These are phyloP conservation scores for Seriola quinqueradiata DNA, from an alignment of 2,113 vertebrate genomes.

Conservation along the genomic window DNA sequence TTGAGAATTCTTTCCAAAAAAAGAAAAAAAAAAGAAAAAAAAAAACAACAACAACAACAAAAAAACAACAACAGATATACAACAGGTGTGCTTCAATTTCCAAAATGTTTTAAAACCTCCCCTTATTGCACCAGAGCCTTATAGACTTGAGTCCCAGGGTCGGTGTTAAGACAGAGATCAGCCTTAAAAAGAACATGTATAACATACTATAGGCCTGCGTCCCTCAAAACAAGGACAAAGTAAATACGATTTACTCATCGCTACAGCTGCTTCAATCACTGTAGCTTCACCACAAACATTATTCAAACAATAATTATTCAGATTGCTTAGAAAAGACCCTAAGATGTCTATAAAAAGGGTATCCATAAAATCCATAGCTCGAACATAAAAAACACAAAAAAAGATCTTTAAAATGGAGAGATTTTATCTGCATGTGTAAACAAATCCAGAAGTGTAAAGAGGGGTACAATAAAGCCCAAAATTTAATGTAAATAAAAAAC, in stretches of 20 bases:
- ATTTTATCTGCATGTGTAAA: not conserved
- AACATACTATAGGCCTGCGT: not conserved
- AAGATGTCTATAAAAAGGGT: slow-evolving; percentile 40
- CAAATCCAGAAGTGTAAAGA: not conserved
- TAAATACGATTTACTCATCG: slow-evolving; percentile 1
- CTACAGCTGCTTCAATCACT: slow-evolving; percentile 16
- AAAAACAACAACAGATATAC: not conserved
- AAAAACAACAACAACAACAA: no score
- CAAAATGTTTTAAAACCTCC: slow-evolving; percentile 37
- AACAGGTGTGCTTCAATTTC: slow-evolving; percentile 61
- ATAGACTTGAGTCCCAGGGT: slow-evolving; percentile 30
- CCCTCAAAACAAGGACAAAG: slow-evolving; percentile 44
- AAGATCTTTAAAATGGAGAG: slow-evolving; percentile 31
- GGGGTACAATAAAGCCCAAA: not conserved
- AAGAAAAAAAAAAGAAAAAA: no score
- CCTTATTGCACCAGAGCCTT: slow-evolving; percentile 62
- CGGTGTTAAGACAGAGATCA: not conserved
- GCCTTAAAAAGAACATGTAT: slow-evolving; percentile 2
- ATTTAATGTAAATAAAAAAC: slow-evolving; percentile 5
- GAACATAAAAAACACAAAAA: slow-evolving; percentile 3
- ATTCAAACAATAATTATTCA: slow-evolving; percentile 18
- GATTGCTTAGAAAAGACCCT: slow-evolving; percentile 36
- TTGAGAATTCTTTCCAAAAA: not conserved
- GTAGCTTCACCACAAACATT: slow-evolving; percentile 24
- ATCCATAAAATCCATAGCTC: slow-evolving; percentile 56